These are phyloP conservation scores for Zeugodacus cucurbitae DNA, from an alignment of 1,140 invertebrate species.

Conservation along the genomic window DNA sequence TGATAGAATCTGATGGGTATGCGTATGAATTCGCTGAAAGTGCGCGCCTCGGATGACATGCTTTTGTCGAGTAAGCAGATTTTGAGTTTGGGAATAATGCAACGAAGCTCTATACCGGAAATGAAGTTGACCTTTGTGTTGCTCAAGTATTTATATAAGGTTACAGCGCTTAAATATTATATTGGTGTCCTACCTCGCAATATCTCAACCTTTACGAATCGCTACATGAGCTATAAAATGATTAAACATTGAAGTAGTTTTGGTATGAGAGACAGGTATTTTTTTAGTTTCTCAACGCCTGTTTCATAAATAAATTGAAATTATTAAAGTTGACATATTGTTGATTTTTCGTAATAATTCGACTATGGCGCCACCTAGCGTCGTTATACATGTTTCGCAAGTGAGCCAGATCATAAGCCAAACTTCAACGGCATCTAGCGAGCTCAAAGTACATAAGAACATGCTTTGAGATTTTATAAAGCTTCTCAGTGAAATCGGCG, in stretches of 20 bases:
- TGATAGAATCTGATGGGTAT: conserved; percentile 55
- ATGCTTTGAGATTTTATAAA: no score
- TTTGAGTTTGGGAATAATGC: neutral
- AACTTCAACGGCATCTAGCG: no score
- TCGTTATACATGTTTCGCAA: no score
- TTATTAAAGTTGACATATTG: no score
- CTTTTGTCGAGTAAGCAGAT: neutral
- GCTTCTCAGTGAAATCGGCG: no score
- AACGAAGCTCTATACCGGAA: neutral
- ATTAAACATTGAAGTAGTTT: neutral
- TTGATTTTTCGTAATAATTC: no score
- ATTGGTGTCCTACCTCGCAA: neutral
- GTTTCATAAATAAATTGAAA: no score
- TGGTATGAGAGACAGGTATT: no score
- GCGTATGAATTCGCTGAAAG: conserved; percentile 54
- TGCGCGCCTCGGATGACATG: conserved; percentile 8
- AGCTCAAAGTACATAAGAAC: no score
- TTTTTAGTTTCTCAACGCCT: no score
- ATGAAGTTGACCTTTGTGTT: neutral
- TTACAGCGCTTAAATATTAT: neutral
- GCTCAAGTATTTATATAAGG: neutral
- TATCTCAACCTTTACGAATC: neutral
- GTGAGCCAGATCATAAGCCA: no score
- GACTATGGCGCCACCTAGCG: no score
- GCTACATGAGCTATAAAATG: neutral